These are phyloP conservation scores for Eudasyphora cyanicolor DNA, from an alignment of 2,888 invertebrate genomes.

Conservation along the genomic window DNA sequence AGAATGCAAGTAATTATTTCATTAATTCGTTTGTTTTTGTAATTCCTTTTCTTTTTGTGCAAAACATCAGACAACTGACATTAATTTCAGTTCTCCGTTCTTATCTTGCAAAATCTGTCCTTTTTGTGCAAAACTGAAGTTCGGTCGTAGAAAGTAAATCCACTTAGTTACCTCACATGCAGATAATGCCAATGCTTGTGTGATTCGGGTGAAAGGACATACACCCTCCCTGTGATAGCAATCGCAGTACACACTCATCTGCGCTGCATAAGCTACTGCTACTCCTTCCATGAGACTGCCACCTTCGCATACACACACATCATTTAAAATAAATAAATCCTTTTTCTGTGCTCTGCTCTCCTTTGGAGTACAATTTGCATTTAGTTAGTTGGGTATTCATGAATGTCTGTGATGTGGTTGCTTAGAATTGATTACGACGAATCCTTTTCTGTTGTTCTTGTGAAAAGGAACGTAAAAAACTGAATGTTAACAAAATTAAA, in stretches of 20 bases:
- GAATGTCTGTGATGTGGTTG: slow-evolving; percentile 70
- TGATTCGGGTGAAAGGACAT: slow-evolving; percentile 15
- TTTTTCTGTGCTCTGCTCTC: not conserved
- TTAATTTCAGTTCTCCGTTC: not conserved
- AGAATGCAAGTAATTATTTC: slow-evolving; percentile 16
- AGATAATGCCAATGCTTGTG: not conserved
- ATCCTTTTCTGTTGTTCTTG: slow-evolving; percentile 46
- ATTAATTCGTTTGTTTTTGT: slow-evolving; percentile 15
- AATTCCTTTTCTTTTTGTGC: not conserved
- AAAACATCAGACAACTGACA: not conserved
- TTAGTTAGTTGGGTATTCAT: slow-evolving; percentile 18
- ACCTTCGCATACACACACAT: not conserved
- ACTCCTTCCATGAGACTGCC: not conserved
- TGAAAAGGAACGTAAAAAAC: slow-evolving; percentile 17
- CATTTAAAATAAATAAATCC: slow-evolving; percentile 35
- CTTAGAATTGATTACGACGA: slow-evolving; percentile 69
- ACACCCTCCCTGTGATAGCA: slow-evolving; percentile 40
- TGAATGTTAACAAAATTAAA: slow-evolving; percentile 64
- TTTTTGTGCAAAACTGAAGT: not conserved
- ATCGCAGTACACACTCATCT: slow-evolving; percentile 24
- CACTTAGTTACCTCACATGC: slow-evolving; percentile 41
- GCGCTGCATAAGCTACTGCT: not conserved
- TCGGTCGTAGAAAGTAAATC: slow-evolving; percentile 19
- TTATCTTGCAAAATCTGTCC: slow-evolving; percentile 49
- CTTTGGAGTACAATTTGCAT: slow-evolving; percentile 19